Percentiles rank a stretch among this genome's conserved stretches.
Evolutionary conservation across 37 sponge, comb jelly and placozoan genomes (phyloP).

Genomic region (Diacarnus erythraeanus): DNA sequence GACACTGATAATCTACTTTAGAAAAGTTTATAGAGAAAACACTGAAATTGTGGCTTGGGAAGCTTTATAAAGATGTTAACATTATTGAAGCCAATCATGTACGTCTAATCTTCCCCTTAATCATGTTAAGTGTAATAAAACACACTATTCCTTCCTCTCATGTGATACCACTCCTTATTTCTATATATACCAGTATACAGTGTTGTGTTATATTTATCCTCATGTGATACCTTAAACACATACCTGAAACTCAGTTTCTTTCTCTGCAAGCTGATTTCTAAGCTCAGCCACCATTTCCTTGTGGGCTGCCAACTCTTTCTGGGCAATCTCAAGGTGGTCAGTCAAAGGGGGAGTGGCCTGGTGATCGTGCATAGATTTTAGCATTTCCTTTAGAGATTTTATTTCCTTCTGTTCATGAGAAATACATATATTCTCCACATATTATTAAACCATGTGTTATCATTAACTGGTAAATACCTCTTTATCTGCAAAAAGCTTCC

Average conservation of each 20-base stretch:
- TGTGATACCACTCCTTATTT: too few species aligned
- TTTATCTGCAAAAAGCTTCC: slow-evolving; percentile 51
- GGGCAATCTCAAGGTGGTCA: slow-evolving; percentile 14
- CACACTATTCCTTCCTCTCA: too few species aligned
- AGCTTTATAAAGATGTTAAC: too few species aligned
- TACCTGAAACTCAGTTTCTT: slow-evolving; percentile 44
- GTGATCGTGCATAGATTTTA: neutral
- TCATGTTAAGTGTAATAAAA: too few species aligned
- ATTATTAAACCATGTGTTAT: neutral
- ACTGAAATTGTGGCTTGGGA: too few species aligned
- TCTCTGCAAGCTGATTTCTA: slow-evolving; percentile 33
- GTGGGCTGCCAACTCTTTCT: slow-evolving; percentile 28
- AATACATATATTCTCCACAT: neutral
- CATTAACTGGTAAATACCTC: slow-evolving; percentile 26
- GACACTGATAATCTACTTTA: neutral
- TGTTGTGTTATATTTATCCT: too few species aligned
- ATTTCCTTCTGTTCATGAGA: neutral
- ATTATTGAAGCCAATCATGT: too few species aligned
- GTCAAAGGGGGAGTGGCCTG: neutral
- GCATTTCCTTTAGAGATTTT: neutral
- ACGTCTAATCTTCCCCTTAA: too few species aligned
- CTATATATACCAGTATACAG: too few species aligned
- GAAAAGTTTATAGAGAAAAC: neutral
- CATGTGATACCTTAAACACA: too few species aligned
- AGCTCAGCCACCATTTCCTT: slow-evolving; percentile 44